phyloP scores from a whole-genome alignment of 1,140 invertebrate genomes.

The Halesus radiatus region DNA sequence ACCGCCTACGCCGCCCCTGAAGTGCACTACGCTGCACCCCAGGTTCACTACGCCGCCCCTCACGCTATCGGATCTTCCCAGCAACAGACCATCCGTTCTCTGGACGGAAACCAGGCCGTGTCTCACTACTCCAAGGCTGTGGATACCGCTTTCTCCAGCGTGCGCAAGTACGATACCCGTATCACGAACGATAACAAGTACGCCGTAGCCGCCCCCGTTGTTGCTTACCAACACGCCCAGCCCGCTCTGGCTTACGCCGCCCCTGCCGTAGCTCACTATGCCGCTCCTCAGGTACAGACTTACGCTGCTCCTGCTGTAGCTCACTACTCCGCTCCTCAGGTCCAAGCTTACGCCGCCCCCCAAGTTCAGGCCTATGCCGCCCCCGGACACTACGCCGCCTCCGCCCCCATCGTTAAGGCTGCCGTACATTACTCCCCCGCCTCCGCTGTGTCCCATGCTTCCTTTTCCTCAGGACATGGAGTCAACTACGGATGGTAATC shows the following conservation, averaged over 20 bases:
- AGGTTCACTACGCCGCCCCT: slow-evolving; percentile 57
- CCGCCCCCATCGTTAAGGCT: slow-evolving; percentile 59
- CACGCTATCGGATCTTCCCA: slow-evolving; percentile 67
- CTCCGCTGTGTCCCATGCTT: slow-evolving; percentile 69
- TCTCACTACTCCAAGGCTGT: slow-evolving; percentile 75
- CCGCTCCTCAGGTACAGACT: slow-evolving; percentile 57
- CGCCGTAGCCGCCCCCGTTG: slow-evolving; percentile 60
- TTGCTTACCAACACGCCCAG: slow-evolving; percentile 57
- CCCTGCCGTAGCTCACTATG: slow-evolving; percentile 49
- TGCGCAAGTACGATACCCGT: slow-evolving; percentile 74
- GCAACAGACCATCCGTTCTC: slow-evolving; percentile 71
- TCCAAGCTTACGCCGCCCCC: slow-evolving; percentile 59
- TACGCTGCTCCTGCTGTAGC: slow-evolving; percentile 58
- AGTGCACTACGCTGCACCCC: slow-evolving; percentile 55
- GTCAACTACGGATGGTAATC: slow-evolving; percentile 70
- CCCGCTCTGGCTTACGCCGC: slow-evolving; percentile 54
- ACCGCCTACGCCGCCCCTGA: slow-evolving; percentile 63
- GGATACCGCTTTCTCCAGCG: slow-evolving; percentile 75
- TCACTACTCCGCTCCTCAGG: slow-evolving; percentile 63
- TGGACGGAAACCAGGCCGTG: slow-evolving; percentile 72
- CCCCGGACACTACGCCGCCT: slow-evolving; percentile 59
- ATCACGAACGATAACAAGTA: slow-evolving; percentile 73
- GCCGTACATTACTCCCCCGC: slow-evolving; percentile 70
- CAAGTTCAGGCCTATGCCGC: slow-evolving; percentile 54
- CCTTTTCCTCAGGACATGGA: slow-evolving; percentile 68